Base-by-base conservation (phyloP, 2,113 vertebrate species). In the Neolamprologus fasciatus region DNA sequence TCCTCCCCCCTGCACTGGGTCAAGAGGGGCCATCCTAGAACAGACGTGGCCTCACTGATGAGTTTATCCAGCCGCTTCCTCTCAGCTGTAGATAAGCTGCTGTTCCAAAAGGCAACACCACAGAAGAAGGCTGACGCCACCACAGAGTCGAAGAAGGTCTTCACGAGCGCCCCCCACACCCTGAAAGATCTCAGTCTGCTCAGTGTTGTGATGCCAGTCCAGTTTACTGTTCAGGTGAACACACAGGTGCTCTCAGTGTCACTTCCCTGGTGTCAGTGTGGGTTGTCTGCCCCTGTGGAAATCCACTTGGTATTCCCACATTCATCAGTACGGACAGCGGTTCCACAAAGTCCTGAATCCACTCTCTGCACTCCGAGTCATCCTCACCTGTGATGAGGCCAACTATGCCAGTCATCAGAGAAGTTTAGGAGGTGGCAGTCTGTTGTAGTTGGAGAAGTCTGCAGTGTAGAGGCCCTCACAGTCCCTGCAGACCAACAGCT, bases 301-400 rank as follows among this genome's bases (percentile, higher is more conserved):
- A n/a, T 63, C 58, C 31, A 35, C 58, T 63, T 63, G 31, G 31
- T 63, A 5, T 63, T 1, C 58, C 9, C 58, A 31, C 14, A 0
- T 63, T 63, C 58, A 63, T 63, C 31, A 63, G 2, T 61, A 61
- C 1, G 1, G 31, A 63, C 28, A 35, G 16, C 0, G 0, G 0
- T 2, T 63, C 31, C 58, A 35, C 58, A 35, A 63, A 63, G 58
- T 63, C 31, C 17, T 35, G 58, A 35, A 35, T 35, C 17, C 31
- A 0, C 58, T n/a, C 16, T 63, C 31, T 3, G 1, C 0, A 12
- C 17, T 35, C 58, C 0, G 1, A 63, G 58, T 35, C 58, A 7
- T 63, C 9, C 61, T 2, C 31, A 66, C 61, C 31, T 35, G 31
- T 63, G 17, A 35, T 7, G 58, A 63, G 31, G 31, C 58, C 58